Base-by-base conservation (phyloP, 2,888 invertebrate genomes). In the Microchrysa polita region DNA sequence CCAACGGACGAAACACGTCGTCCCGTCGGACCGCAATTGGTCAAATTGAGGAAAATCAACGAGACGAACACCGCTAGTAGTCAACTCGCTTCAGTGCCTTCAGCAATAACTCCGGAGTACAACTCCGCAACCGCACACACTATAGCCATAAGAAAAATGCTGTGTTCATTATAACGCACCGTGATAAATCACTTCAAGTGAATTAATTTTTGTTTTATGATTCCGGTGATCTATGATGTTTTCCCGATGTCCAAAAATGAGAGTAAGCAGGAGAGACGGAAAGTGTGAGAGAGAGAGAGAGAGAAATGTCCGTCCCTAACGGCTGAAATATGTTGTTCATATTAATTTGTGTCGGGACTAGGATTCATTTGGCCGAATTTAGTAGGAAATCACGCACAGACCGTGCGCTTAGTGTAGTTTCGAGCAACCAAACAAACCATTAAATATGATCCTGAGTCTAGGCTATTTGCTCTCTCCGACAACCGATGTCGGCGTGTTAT, bases 181-280 rank as follows among this genome's bases (percentile, higher is more conserved):
- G 74, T 78, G 77, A 79, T 79, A 79, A 79, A 79, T 79, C 79
- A 79, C 78, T 79, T 79, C 76, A 78, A 79, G 77, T 79, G 78
- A 79, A 79, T 79, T 79, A 79, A 79, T 79, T 79, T 78, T 76
- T 76, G 77, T 79, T 79, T 79, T 78, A 79, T 79, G 78, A 77
- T 78, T 77, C 69, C 57, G 55, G 69, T 69, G 69, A 69, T 69
- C 57, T 69, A 69, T 69, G 69, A 69, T 69, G 69, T 69, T 69
- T 55, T 55, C 69, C 27, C 69, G 34, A 55, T 69, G 69, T 69
- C 69, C 69, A 22, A 55, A 69, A 69, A 52, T 7, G 27, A 34
- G n/a, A n/a, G n/a, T n/a, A n/a, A n/a, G n/a, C n/a, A n/a, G 7
- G 16, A 14, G 16, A 44, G 16, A 53, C 16, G 53, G 18, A 53